Base-by-base conservation (phyloP, 1,140 invertebrate genomes). In the Sipha flava region DNA sequence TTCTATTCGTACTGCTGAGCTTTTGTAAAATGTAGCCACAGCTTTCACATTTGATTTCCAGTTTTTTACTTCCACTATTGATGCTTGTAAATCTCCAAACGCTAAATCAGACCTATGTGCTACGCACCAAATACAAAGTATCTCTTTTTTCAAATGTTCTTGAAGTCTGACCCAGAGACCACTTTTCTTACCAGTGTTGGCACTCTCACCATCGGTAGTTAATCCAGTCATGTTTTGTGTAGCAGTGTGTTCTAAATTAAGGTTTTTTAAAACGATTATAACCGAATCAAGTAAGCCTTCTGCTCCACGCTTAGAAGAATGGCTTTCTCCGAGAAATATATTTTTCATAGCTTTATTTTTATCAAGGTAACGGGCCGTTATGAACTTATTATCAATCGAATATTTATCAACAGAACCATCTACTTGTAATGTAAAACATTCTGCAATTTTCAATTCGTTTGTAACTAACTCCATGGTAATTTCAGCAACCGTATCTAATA, bases 391-490 rank as follows among this genome's bases (percentile, higher is more conserved):
- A 43, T 79, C 79, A 16, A 79, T 26, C 40, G 45, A 47, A 47
- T 45, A 75, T 47, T 75, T 75, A 47, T 75, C 72, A 45, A 75
- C 72, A 26, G 72, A 75, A n/a, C n/a, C n/a, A n/a, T n/a, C n/a
- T n/a, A n/a, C n/a, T n/a, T n/a, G n/a, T n/a, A n/a, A n/a, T n/a
- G 59, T 54, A 79, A 62, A 62, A 79, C 77, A 79, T 26, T 68
- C 59, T 12, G 77, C n/a, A 23, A 68, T 18, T 72, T 72, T 49
- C 21, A 72, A 45, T 1, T 66, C 45, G 26, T 37, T 12, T 47
- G 34, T 23, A 29, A 77, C 21, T 0, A n/a, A 31, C 34, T 77
- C 73, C 73, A 77, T 77, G 7, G 21, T 34, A 14, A 59, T 34
- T 59, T 59, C 57, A 79, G 49, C 34, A 43, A 37, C 40, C n/a